Percentiles rank a stretch among this genome's conserved stretches.
phyloP scores from a whole-genome alignment of 2,888 invertebrate genomes.

The Seladonia tumulorum region DNA sequence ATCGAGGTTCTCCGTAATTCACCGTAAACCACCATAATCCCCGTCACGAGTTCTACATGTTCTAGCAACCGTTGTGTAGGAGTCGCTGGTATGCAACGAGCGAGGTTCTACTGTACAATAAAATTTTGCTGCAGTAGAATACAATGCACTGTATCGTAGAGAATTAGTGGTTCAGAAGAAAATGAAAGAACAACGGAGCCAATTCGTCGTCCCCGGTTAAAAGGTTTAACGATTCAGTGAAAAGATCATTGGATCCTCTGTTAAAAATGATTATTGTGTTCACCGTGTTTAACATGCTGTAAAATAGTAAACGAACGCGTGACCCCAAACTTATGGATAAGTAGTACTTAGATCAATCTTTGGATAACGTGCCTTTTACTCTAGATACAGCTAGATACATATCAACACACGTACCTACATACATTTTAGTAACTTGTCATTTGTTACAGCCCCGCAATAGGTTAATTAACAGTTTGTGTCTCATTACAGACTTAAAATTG shows the following conservation, averaged over 20 bases:
- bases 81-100: background rate
- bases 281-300: background rate
- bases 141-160: too few species aligned
- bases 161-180: too few species aligned
- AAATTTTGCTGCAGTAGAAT: background rate
- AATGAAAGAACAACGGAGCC: too few species aligned
- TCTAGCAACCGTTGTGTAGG: too few species aligned
- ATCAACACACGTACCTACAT: constrained; percentile 42
- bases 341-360: constrained; percentile 33
- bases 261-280: background rate
- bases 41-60: too few species aligned
- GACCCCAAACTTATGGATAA: constrained; percentile 27
- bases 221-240: background rate
- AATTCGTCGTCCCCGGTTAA: background rate
- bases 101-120: background rate
- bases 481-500: constrained; percentile 53
- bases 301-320: constrained; percentile 1
- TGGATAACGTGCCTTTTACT: constrained; percentile 48
- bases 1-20: too few species aligned
- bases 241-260: background rate
- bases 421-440: constrained; percentile 26
- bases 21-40: too few species aligned
- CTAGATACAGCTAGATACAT: constrained; percentile 39
- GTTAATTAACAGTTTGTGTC: constrained; percentile 42
- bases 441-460: constrained; percentile 12